Evolutionary conservation across 2,113 vertebrate species (phyloP).

Genomic region (Engraulis encrasicolus): DNA sequence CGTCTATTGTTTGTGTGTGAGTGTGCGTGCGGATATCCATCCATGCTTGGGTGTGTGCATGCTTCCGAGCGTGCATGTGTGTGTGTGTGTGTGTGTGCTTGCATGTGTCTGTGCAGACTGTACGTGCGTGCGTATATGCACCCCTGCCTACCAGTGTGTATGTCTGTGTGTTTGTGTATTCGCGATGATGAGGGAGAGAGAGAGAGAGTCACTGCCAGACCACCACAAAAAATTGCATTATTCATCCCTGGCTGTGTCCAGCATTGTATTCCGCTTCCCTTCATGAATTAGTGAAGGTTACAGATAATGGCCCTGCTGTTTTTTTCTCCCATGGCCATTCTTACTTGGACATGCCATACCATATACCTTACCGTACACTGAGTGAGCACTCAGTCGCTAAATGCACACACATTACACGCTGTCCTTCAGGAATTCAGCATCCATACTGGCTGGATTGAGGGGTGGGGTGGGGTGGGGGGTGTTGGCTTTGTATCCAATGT

Average conservation of each 20-base stretch:
- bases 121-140: background rate
- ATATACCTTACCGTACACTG: background rate
- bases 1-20: conserved; percentile 12
- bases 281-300: no score
- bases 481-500: background rate
- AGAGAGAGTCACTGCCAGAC: background rate
- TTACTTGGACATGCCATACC: no score
- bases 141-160: background rate
- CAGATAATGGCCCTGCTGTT: background rate
- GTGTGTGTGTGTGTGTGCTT: background rate
- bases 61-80: background rate
- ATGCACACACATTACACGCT: background rate
- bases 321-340: background rate
- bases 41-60: background rate
- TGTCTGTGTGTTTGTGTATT: background rate
- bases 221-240: background rate
- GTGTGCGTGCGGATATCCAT: background rate
- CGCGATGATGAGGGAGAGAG: conserved; percentile 13
- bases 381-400: background rate
- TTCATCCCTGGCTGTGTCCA: background rate
- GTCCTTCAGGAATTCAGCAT: no score
- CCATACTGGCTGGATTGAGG: background rate
- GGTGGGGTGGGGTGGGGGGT: background rate
- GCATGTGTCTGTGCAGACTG: background rate
- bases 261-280: background rate